Evolutionary conservation across 2,888 invertebrate genomes (phyloP), one percentile per base, ranked within the genome.

Genomic region (Vesta saturnalis): DNA sequence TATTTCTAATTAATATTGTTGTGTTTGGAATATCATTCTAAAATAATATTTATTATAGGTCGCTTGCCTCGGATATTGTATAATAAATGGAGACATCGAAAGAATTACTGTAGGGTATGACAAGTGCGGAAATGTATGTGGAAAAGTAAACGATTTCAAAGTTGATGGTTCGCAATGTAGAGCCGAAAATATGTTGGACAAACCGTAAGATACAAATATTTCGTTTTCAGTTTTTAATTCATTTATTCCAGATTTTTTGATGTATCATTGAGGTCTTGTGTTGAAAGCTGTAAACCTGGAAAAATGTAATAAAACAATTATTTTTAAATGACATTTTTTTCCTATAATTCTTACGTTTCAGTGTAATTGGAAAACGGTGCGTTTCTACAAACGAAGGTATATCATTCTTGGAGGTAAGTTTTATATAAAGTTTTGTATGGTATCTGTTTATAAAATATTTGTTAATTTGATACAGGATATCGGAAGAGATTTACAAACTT

Each of bases 61-160:
- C 14, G 49, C 15, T 15, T 54, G 52, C 10, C 5, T 82, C 55
- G 77, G 76, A 15, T 82, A 82, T 67, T 85, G 88, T 78, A 72
- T 86, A 63, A 75, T 73, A 39, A 81, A 87, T 71, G 89, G 90
- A 0, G 87, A 90, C 77, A 83, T 89, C 22, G 84, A 85, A 73
- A 84, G 90, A 14, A 81, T 90, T 16, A 80, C 89, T 52, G 86
- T 88, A 75, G 91, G 91, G 8, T 88, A 88, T 76, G 90, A 91
- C 76, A 85, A 87, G 73, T 89, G 89, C 76, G 90, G 88, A 4
- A 88, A 90, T 77, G 82, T 90, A 12, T 91, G 91, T 77, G 90
- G 90, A 0, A 81, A 82, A 49, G 79, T 82, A 57, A 88, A 86
- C 73, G 67, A 74, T n/a, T 62, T 70, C 30, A 68, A 72, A 16